Evolutionary conservation across 2,888 invertebrate species (phyloP).

Genomic region (Eupithecia abbreviata): DNA sequence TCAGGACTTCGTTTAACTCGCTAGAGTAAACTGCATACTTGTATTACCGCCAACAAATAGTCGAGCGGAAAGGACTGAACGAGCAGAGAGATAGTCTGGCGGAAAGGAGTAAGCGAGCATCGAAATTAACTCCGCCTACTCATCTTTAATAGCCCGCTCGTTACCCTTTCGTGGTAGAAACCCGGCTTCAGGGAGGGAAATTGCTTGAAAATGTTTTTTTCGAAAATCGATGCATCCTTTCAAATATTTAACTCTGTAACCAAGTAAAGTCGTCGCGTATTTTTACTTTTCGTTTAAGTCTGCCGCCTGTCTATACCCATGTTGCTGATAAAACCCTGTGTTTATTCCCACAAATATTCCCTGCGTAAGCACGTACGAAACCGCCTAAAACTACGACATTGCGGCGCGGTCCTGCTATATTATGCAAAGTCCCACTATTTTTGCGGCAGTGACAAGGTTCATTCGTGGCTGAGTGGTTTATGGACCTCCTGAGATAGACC

Average conservation of each 20-base stretch:
- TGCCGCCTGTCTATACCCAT: background rate
- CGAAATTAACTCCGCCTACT: too few species aligned
- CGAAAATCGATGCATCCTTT: background rate
- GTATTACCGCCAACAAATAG: too few species aligned
- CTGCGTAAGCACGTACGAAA: constrained; percentile 21
- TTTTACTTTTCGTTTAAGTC: background rate
- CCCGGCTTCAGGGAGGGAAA: too few species aligned
- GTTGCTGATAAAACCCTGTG: constrained; percentile 22
- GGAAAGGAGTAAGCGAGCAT: too few species aligned
- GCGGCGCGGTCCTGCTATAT: constrained; percentile 27
- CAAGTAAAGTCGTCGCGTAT: background rate
- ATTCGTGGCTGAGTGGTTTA: constrained; percentile 44
- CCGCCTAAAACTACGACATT: constrained; percentile 19
- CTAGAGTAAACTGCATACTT: too few species aligned
- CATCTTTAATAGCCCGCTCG: too few species aligned
- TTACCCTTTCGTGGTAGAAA: too few species aligned
- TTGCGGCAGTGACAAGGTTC: constrained; percentile 39
- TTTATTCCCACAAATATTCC: constrained; percentile 13
- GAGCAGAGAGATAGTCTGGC: too few species aligned
- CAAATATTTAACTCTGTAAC: background rate
- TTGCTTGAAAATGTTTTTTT: background rate
- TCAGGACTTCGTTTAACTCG: too few species aligned
- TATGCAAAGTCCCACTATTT: constrained; percentile 47
- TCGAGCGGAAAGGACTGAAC: too few species aligned
- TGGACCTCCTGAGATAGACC: constrained; percentile 41